Base-by-base conservation (phyloP, 2,113 vertebrate genomes). In the Callocephalon fimbriatum region DNA sequence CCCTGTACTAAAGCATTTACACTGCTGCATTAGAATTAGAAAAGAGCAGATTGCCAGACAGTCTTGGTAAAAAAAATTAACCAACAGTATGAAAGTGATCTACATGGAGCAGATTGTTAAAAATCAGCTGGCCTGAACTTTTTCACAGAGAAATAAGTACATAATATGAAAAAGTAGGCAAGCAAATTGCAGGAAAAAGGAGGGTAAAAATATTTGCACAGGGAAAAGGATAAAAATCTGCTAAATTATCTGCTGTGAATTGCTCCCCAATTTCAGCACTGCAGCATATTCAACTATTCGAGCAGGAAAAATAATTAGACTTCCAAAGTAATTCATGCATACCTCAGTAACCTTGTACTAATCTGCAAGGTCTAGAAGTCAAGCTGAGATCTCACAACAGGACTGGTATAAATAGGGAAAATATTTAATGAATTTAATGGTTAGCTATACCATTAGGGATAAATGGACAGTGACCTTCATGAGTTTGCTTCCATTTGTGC, bases 351-450 rank as follows among this genome's bases (percentile, higher is more conserved):
- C n/a, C 82, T 90, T 73, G 48, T 35, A 53, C 56, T 93, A 91
- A 95, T 76, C 83, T 82, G 45, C 65, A 94, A 91, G 54, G 72
- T 86, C 84, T 96, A 65, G 51, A 96, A 97, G 94, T 79, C 92
- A 93, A 92, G 65, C 78, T 88, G 90, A 94, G 84, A 70, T 86
- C 58, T 94, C 75, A 47, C 18, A 2, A 90, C 58, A 90, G 68
- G 63, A 71, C 35, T 59, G 88, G 20, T 73, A 91, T 67, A 93
- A 93, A 86, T 8, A 62, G 29, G 62, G 27, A 83, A 86, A 94
- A 81, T 84, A 86, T 73, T 95, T 97, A 44, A 78, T 65, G 23
- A 23, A 56, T 86, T 20, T n/a, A 77, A 75, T 79, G 58, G 77
- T 92, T 75, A 86, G 11, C 27, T 77, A 35, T 37, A 72, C 31